Evolutionary conservation across 2,888 invertebrate genomes (phyloP), one percentile per base, ranked within the genome.

Genomic region (Apamea monoglypha): DNA sequence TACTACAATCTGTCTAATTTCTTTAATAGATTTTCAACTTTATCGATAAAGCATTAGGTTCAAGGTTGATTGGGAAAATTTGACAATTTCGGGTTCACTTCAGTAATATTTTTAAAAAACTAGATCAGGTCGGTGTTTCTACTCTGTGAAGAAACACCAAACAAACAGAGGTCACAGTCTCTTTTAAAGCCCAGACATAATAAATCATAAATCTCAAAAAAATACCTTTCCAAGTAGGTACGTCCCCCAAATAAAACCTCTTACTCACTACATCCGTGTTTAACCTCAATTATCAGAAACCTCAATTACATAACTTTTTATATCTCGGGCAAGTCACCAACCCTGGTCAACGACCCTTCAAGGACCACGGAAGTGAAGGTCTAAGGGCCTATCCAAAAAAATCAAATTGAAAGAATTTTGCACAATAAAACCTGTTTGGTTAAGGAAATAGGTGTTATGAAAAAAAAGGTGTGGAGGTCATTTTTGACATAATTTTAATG

Each of bases 281-380:
- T 25, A 32, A 77, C 64, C 74, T 68, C 56, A 29, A n/a, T 80
- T 74, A 76, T 74, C 74, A 66, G 80, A 77, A 76, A 76, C 6
- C 10, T 40, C 21, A 66, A 66, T 80, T 40, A 80, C 25, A 32
- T 61, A 50, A 66, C 25, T 21, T 73, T 69, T 32, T 40, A 25
- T 61, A 53, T 71, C 16, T 70, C 12, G 40, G 18, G n/a, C 21
- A 47, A 70, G 32, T 84, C 36, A 56, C 47, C 16, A 68, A 50
- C n/a, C 7, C 59, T 64, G 76, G 80, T 88, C 74, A 86, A 61
- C 4, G 59, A 63, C 61, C 81, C 47, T 18, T 76, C 88, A 88
- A 86, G 84, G 88, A 29, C 44, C 40, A 40, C 68, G 87, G 87
- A 88, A 88, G 88, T 81, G 81, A 88, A 82, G 74, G 87, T 74